Conservation (phyloP, 2,113 vertebrate genomes). For the Haplochromis burtoni region DNA sequence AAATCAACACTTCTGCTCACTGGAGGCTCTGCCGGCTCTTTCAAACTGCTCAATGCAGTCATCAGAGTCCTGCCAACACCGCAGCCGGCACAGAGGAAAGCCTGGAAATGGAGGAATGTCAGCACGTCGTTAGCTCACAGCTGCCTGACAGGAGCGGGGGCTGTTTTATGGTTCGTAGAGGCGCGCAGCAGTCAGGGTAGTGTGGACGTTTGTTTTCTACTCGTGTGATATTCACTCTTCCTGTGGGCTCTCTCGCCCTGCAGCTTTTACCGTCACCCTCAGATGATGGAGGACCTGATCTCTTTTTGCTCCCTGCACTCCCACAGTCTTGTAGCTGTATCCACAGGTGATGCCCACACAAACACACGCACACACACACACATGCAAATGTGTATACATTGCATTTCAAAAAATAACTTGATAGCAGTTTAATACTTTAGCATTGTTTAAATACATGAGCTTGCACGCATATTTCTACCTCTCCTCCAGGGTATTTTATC, state of each 20-base stretch:
- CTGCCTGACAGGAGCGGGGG: not conserved
- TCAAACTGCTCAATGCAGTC: not conserved
- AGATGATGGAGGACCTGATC: not conserved
- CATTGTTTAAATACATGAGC: not conserved
- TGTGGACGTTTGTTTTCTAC: not conserved
- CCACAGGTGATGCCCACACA: not conserved
- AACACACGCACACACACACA: not conserved
- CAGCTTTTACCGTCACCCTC: not conserved
- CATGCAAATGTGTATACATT: not conserved
- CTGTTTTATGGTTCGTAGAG: not conserved
- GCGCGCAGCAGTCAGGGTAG: accelerated
- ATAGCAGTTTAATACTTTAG: not conserved
- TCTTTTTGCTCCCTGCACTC: not conserved
- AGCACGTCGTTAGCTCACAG: not conserved
- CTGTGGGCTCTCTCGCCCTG: not conserved
- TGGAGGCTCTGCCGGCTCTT: not conserved
- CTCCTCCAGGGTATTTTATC: not conserved
- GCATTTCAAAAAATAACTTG: not conserved
- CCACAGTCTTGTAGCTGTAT: not conserved
- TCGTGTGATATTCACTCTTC: not conserved
- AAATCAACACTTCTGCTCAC: not conserved
- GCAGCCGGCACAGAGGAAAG: not conserved
- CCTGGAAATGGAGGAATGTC: not conserved
- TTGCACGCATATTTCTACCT: not conserved
- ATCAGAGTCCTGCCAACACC: not conserved